Base-by-base conservation (phyloP, 1,140 invertebrate species). In the Araneus ventricosus region DNA sequence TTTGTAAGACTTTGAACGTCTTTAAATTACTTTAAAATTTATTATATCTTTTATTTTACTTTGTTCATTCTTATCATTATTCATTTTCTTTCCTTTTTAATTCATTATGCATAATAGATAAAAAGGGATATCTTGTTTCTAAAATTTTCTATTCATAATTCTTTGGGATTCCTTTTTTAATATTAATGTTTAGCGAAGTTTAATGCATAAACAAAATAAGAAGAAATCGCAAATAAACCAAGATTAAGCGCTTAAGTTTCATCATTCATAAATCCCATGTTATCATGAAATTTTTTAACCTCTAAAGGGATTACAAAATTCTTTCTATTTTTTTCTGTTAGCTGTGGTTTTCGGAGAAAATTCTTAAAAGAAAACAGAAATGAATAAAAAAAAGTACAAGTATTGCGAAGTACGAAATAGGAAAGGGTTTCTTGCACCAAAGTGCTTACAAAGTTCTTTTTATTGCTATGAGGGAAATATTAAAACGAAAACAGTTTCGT, bases 211-310 rank as follows among this genome's bases (percentile, higher is more conserved):
- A 24, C 22, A 63, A 63, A 63, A 63, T 63, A 63, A n/a, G n/a
- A 61, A 61, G 17, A 61, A 63, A n/a, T 24, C 59, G 22, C n/a
- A 63, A 63, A 63, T 63, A 63, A 63, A 63, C 59, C 59, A 20
- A 63, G 59, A 63, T 63, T 63, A 63, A 63, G 59, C 20, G 59
- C 24, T 63, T 63, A 63, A 63, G 59, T 63, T 63, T 63, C 59
- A 63, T 63, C n/a, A n/a, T 63, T 63, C 59, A 63, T 8, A 63
- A 63, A 63, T 63, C 59, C 59, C 59, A 63, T 63, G n/a, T 0
- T 1, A 24, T n/a, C 24, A n/a, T n/a, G n/a, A n/a, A n/a, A n/a
- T 63, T 63, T 63, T 22, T 63, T n/a, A 24, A n/a, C n/a, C n/a
- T 24, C 5, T 20, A n/a, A n/a, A 24, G 20, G 24, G 59, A 63